Conservation (phyloP, 2,888 invertebrate species). For the Synergus umbraculus region DNA sequence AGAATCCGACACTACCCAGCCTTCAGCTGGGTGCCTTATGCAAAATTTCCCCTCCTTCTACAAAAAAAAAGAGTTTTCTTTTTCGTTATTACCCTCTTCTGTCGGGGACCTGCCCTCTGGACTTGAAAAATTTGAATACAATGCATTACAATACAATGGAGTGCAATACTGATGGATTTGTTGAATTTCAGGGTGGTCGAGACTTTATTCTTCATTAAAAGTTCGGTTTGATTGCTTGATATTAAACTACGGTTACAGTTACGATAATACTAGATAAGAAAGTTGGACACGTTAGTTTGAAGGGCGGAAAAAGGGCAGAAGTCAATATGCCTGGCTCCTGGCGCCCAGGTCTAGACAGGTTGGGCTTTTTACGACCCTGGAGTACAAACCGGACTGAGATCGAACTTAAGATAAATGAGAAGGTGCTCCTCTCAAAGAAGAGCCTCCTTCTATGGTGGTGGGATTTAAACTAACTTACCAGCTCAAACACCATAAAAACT, state of each 20-base stretch:
- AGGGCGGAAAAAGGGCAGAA: not conserved
- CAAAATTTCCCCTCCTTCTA: too few species aligned
- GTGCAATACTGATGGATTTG: conserved; percentile 5
- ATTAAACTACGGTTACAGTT: conserved; percentile 58
- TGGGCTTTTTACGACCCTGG: conserved; percentile 36
- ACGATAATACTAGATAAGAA: conserved; percentile 60
- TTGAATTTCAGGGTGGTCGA: conserved; percentile 8
- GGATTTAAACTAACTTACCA: conserved; percentile 21
- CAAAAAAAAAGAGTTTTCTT: too few species aligned
- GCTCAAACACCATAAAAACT: conserved; percentile 26
- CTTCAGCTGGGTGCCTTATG: too few species aligned
- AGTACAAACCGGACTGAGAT: conserved; percentile 36
- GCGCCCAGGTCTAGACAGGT: conserved; percentile 40
- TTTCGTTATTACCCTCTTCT: not conserved
- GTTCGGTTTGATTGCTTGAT: conserved; percentile 46
- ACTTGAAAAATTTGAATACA: conserved; percentile 8
- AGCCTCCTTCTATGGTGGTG: not conserved
- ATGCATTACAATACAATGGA: not conserved
- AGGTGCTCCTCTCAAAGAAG: conserved; percentile 9
- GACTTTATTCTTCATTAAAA: conserved; percentile 9
- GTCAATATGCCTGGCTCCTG: conserved; percentile 14
- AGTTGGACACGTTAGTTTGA: conserved; percentile 39
- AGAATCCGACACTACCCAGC: too few species aligned
- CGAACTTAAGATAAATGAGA: conserved; percentile 33
- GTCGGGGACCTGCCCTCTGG: not conserved